Base-by-base conservation (phyloP, 2,888 invertebrate species). In the Drosophila borealis region DNA sequence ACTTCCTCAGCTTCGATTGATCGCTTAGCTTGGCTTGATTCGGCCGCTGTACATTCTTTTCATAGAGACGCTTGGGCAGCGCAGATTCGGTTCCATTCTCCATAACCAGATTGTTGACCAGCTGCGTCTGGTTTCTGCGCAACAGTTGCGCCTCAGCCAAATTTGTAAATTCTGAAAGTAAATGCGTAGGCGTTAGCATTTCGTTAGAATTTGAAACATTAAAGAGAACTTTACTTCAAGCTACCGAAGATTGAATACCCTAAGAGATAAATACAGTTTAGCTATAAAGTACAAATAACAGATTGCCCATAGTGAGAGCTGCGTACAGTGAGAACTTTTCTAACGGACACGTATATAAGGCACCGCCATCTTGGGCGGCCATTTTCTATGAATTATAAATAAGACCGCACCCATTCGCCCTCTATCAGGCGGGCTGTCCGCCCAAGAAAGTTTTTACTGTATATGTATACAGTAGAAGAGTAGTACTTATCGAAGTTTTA, bases 1-100 rank as follows among this genome's bases (percentile, higher is more conserved):
- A 86, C 86, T 85, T 86, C 82, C 86, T 61, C 72, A 59, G 71
- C 69, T 74, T 82, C 29, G 65, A 34, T 46, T 68, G 63, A 55
- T 74, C 75, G 21, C 42, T 57, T 4, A 45, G 63, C 62, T 78
- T 70, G 51, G 54, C 29, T 42, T 55, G 64, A 55, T 74, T 87
- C 11, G 66, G 74, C 1, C 77, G 74, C 48, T 88, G 83, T 6
- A 53, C 44, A 46, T 86, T 86, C 74, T 81, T 83, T 51, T 85
- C 83, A 21, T 64, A 88, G 11, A 78, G 50, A 6, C 81, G 74
- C 59, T 80, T 83, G 19, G 87, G 89, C 69, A 89, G 57, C 37
- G 84, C 69, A 41, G 8, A 14, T 36, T 81, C 74, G 4, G 66
- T 70, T 5, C 70, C 57, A 51, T 75, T 73, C 45, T 73, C 77